Base-by-base conservation (phyloP, 2,113 vertebrate genomes). In the Trinectes maculatus region DNA sequence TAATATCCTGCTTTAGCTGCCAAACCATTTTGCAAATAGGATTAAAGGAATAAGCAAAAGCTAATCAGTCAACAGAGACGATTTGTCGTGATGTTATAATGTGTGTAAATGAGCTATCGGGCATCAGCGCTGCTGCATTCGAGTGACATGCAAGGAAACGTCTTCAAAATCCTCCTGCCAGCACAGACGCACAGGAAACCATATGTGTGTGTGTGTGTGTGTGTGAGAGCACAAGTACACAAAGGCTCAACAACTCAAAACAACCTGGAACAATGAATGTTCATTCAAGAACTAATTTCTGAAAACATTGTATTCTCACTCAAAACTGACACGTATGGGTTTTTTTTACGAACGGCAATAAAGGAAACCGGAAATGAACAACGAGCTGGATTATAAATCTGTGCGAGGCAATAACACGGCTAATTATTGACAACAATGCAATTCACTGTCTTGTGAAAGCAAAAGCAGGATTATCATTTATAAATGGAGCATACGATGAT, bases 351-450 rank as follows among this genome's bases (percentile, higher is more conserved):
- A 79, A 71, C 36, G 29, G 36, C 51, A 51, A 21, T 48, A 26
- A 47, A 61, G 21, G 46, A 67, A 40, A 19, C 39, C 21, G 29
- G 59, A 22, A 34, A 16, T 19, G 39, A 53, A 65, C 52, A 64
- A 52, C 15, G 59, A 34, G 8, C 46, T 49, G 43, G 71, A 69
- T 83, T 72, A 78, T 60, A 52, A 80, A 72, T 72, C 64, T 25
- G 39, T 36, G 51, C 52, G 8, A 55, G 46, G 37, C 69, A 72
- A 51, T 72, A 72, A 54, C 46, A 83, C n/a, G 46, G 61, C 16
- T 75, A 73, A 83, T 82, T 79, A 77, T 75, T 84, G 73, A 74
- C 82, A 74, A 82, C 76, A 75, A 80, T 56, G 58, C 55, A 48
- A 63, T 37, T 21, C 40, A 9, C 25, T 44, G 54, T 12, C 25